Conservation (phyloP, 2,888 invertebrate genomes). For the Uropetala carovei region DNA sequence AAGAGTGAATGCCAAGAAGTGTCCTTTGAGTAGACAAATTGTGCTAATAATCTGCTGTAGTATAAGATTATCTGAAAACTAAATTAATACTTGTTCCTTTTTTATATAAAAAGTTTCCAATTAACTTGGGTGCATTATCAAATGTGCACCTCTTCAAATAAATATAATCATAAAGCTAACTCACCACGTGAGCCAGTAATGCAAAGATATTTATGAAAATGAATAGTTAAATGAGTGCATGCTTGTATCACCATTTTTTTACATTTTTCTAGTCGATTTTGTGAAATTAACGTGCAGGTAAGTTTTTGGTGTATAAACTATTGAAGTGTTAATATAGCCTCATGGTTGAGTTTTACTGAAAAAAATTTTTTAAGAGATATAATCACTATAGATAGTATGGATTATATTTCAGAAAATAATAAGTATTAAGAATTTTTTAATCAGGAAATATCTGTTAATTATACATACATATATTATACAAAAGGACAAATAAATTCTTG, state of each 20-base stretch:
- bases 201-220: conserved; percentile 36
- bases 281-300: conserved; percentile 62
- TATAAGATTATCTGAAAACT: conserved; percentile 56
- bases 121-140: conserved; percentile 31
- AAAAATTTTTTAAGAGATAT: conserved; percentile 54
- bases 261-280: conserved; percentile 63
- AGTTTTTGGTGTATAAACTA: conserved; percentile 64
- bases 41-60: conserved; percentile 59
- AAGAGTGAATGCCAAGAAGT: conserved; percentile 62
- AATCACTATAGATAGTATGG: conserved; percentile 44
- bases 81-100: conserved; percentile 59
- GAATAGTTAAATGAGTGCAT: conserved; percentile 49
- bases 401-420: conserved; percentile 57
- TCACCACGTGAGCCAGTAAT: conserved; percentile 47
- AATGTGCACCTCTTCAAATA: conserved; percentile 36
- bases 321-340: conserved; percentile 55
- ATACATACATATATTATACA: conserved; percentile 56
- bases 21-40: conserved; percentile 57
- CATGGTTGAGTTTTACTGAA: conserved; percentile 46
- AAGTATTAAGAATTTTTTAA: conserved; percentile 59
- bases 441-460: conserved; percentile 59
- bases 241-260: conserved; percentile 60
- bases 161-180: conserved; percentile 39
- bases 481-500: conserved; percentile 48
- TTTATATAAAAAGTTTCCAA: conserved; percentile 55